These are phyloP conservation scores for Apodemus agrarius DNA, from an alignment of 2,797 vertebrate species.

Conservation along the genomic window DNA sequence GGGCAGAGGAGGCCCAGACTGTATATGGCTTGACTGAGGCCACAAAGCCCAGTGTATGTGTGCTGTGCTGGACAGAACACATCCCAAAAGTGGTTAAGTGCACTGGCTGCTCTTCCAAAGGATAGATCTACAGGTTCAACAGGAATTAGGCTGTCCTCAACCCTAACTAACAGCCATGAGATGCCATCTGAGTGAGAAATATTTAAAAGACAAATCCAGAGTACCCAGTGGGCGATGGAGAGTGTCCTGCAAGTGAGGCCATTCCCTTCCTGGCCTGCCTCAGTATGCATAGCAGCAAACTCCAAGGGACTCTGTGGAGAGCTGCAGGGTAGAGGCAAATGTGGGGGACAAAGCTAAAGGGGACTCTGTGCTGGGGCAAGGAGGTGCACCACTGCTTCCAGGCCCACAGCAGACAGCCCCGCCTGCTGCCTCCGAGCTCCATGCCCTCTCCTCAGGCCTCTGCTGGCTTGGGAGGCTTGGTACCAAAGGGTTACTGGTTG, in stretches of 20 bases:
- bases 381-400: not conserved
- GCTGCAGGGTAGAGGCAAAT: not conserved
- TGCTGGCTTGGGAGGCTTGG: slow-evolving; percentile 53
- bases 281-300: not conserved
- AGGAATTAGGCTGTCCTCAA: not conserved
- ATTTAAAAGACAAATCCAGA: not conserved
- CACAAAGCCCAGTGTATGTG: not conserved
- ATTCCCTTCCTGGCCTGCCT: not conserved
- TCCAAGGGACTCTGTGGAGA: not conserved
- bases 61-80: not conserved
- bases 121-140: not conserved
- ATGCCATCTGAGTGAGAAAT: too few species aligned
- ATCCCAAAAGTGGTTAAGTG: not conserved
- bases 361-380: not conserved
- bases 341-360: not conserved
- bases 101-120: not conserved
- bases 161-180: not conserved
- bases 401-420: not conserved
- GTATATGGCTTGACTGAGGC: not conserved
- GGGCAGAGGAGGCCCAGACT: not conserved
- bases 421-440: not conserved
- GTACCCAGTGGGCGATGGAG: too few species aligned
- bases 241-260: not conserved
- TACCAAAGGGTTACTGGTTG: slow-evolving; percentile 88
- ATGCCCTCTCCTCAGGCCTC: not conserved